Evolutionary conservation across 2,888 invertebrate species (phyloP).

Genomic region (Sthenelais limicola): DNA sequence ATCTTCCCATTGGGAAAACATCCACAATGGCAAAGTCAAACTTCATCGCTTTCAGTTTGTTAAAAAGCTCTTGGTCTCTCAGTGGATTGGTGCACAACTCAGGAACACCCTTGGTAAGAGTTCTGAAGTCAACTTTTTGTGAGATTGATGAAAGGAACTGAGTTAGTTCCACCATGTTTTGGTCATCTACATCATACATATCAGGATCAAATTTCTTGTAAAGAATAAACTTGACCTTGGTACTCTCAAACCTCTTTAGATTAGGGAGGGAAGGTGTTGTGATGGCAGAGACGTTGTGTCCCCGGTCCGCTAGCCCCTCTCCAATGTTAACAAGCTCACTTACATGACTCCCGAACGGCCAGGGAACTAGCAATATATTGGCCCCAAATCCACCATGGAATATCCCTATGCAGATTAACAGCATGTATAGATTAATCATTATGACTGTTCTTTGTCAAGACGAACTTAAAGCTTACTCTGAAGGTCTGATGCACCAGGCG

Average conservation of each 20-base stretch:
- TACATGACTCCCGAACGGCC: conserved; percentile 11
- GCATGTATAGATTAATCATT: too few relatives aligned
- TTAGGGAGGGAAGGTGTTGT: background rate
- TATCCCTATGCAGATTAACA: too few relatives aligned
- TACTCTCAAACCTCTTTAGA: background rate
- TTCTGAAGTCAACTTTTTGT: background rate
- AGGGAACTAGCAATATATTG: conserved; percentile 12
- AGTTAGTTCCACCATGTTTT: background rate
- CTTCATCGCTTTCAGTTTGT: background rate
- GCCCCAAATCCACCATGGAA: too few relatives aligned
- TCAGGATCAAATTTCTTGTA: background rate
- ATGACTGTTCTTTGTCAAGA: too few relatives aligned
- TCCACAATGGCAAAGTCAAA: conserved; percentile 31
- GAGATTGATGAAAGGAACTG: background rate
- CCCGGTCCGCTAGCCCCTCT: conserved; percentile 11
- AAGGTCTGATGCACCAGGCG: too few relatives aligned
- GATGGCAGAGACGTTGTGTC: conserved; percentile 20
- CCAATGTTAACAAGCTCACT: background rate
- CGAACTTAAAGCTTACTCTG: too few relatives aligned
- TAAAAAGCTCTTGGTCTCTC: background rate
- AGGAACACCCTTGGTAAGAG: background rate
- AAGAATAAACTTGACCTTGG: background rate
- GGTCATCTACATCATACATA: background rate
- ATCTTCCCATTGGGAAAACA: conserved; percentile 7
- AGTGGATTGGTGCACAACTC: conserved; percentile 15